Evolutionary conservation across 2,888 invertebrate species (phyloP).

Genomic region (Unio delphinus): DNA sequence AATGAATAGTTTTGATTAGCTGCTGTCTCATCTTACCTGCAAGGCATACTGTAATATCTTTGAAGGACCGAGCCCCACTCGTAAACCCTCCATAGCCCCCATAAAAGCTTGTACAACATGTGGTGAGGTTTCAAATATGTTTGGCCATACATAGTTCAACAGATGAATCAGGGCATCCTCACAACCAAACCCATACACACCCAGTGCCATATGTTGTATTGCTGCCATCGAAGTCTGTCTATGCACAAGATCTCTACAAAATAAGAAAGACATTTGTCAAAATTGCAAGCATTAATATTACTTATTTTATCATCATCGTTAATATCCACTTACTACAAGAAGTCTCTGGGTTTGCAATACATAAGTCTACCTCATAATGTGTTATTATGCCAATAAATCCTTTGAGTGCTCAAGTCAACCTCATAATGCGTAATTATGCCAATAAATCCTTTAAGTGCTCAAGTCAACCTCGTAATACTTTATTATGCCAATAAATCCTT

Average conservation of each 20-base stretch:
- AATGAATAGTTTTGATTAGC: no score
- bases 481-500: no score
- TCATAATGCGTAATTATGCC: neutral
- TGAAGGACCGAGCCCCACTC: conserved; percentile 96
- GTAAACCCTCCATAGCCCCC: conserved; percentile 97
- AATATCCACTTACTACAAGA: neutral
- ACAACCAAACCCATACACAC: conserved; percentile 98
- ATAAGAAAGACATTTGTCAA: conserved; percentile 5
- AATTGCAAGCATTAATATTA: neutral
- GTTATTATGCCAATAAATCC: neutral
- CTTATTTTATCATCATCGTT: no score
- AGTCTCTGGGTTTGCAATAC: neutral
- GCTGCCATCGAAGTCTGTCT: conserved; percentile 99
- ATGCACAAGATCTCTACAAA: conserved; percentile 91
- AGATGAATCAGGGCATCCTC: conserved; percentile 98
- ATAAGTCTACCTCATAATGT: neutral
- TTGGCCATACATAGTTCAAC: conserved; percentile 99
- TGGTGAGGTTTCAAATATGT: conserved; percentile 99
- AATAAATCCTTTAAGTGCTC: no score
- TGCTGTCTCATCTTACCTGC: conserved; percentile 78
- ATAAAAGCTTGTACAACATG: conserved; percentile 99
- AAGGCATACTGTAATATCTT: conserved; percentile 96
- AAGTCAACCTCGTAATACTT: no score
- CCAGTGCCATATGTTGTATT: conserved; percentile 98
- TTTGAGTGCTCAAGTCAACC: neutral